Base-by-base conservation (phyloP, 1,140 invertebrate species). In the Anastrepha obliqua region DNA sequence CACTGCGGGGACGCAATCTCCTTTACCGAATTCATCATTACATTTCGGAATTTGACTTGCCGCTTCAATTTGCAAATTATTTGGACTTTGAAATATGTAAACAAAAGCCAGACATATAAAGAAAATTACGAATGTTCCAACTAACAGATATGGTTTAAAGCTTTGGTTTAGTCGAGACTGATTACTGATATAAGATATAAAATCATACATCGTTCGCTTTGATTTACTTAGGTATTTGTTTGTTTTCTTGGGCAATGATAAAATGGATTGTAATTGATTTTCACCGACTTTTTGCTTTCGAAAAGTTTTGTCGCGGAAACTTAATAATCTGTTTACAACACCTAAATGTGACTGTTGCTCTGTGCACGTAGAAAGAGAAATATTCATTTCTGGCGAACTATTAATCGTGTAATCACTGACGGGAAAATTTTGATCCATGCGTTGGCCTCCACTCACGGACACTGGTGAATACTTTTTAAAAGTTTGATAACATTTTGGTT, bases 121-220 rank as follows among this genome's bases (percentile, higher is more conserved):
- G 85, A 92, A 92, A 9, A 92, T 89, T 7, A 92, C 7, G 3
- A 92, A 90, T 0, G 89, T 86, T 0, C 87, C 89, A 78, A 92
- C 91, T 42, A 92, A 89, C 67, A 92, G 81, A 55, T 90, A 89
- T 60, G 91, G 91, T 87, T 91, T 92, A 44, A 91, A 81, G 17
- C 89, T 88, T 81, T 90, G 89, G 55, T 88, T 89, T 0, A 64
- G 58, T 29, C n/a, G 58, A 17, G 58, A 64, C 62, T 62, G 60
- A 13, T 44, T 20, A 17, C 74, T 42, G 15, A 81, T 51, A 15
- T 81, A 81, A n/a, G 74, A 81, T 5, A 81, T 55, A n/a, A 81
- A 13, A 4, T 81, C 74, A 62, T 47, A 86, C 17, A 86, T 20
- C 29, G 51, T 67, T n/a, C 55, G 65, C 44, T 51, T 74, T 44